phyloP scores from a whole-genome alignment of 2,888 invertebrate genomes.

The Nowickia ferox region DNA sequence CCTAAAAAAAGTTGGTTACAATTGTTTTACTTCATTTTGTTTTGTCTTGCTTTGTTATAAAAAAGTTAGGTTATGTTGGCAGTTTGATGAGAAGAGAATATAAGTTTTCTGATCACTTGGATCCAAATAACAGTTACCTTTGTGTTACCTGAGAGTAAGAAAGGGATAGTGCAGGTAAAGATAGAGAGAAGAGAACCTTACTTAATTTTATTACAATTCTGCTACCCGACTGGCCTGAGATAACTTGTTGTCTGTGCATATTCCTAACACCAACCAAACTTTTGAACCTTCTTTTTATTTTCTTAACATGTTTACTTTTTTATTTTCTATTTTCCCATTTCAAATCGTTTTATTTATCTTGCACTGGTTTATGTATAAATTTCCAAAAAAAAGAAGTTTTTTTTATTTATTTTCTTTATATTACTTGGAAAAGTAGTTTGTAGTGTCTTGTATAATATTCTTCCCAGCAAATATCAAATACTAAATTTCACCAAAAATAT shows the following conservation, averaged over 20 bases:
- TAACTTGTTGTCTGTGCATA: not conserved
- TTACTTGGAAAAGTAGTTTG: constrained; percentile 30
- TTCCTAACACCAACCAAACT: not conserved
- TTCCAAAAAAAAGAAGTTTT: not conserved
- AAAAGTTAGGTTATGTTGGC: no score
- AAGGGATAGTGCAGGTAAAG: no score
- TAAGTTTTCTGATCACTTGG: no score
- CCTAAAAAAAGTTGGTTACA: no score
- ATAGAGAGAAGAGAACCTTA: not conserved
- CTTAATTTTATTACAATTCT: no score
- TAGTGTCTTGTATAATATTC: constrained; percentile 18
- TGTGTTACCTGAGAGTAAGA: no score
- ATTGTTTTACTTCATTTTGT: no score
- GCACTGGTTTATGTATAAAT: constrained; percentile 48
- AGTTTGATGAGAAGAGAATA: no score
- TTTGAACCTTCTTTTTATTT: constrained; percentile 7
- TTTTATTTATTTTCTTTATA: constrained; percentile 20
- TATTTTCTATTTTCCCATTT: constrained; percentile 5
- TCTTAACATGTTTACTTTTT: constrained; percentile 5
- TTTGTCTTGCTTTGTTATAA: no score
- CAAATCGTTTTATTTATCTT: constrained; percentile 3
- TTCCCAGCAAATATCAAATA: not conserved
- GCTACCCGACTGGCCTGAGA: no score
- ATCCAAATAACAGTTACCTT: no score
- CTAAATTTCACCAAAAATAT: constrained; percentile 43